Percentiles rank a stretch among this genome's conserved stretches.
Evolutionary conservation across 1,140 invertebrate species (phyloP).

Genomic region (Leptinotarsa undecemlineata): DNA sequence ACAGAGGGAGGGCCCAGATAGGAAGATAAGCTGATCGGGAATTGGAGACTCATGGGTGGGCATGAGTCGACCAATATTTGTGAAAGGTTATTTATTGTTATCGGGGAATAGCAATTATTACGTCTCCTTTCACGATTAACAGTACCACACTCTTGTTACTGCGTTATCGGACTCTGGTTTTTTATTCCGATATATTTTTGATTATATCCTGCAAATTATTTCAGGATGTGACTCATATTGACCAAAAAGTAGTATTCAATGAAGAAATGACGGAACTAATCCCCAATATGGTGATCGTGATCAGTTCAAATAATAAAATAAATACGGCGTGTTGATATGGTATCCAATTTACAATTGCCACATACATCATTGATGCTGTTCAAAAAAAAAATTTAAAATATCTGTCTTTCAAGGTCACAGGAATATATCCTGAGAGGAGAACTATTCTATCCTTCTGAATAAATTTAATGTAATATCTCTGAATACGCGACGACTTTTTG

Average conservation of each 20-base stretch:
- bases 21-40: constrained; percentile 44
- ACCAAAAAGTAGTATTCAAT: neutral
- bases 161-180: neutral
- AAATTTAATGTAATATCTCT: too few species aligned
- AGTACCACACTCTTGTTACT: neutral
- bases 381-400: too few species aligned
- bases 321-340: too few species aligned
- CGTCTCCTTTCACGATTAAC: constrained; percentile 26
- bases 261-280: too few species aligned
- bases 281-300: too few species aligned
- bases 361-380: too few species aligned
- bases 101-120: constrained; percentile 44
- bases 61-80: constrained; percentile 43
- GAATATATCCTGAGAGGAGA: too few species aligned
- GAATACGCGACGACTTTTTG: too few species aligned
- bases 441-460: too few species aligned
- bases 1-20: constrained; percentile 44
- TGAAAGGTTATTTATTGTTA: constrained; percentile 43
- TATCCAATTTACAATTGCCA: too few species aligned
- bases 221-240: neutral
- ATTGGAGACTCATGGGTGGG: constrained; percentile 49
- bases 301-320: too few species aligned
- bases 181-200: neutral
- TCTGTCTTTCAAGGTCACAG: too few species aligned
- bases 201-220: neutral